Percentiles rank a stretch among this genome's conserved stretches.
phyloP scores from a whole-genome alignment of 2,888 invertebrate species.

The Protodeltote pygarga region DNA sequence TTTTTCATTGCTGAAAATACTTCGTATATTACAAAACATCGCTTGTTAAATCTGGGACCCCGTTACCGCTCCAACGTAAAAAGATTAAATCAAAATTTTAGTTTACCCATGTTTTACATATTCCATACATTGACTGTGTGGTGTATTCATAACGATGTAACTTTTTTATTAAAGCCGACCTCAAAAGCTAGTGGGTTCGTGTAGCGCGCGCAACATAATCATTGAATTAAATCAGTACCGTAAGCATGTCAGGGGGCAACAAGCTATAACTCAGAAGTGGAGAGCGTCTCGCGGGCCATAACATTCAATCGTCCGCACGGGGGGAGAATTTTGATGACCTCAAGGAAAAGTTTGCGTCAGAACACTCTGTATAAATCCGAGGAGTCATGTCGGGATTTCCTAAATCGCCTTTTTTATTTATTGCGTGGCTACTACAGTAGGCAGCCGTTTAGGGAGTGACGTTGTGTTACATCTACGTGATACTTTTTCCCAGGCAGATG shows the following conservation, averaged over 20 bases:
- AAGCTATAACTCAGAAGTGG: conserved; percentile 79
- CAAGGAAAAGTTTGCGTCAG: conserved; percentile 80
- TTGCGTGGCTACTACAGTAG: conserved; percentile 73
- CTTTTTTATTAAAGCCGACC: conserved; percentile 39
- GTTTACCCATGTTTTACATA: conserved; percentile 30
- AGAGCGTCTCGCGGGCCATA: conserved; percentile 82
- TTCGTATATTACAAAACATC: conserved; percentile 10
- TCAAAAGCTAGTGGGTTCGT: conserved; percentile 25
- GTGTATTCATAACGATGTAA: conserved; percentile 40
- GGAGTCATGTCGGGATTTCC: conserved; percentile 83
- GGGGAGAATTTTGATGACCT: conserved; percentile 84
- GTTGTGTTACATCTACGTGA: conserved; percentile 71
- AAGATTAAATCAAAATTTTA: conserved; percentile 24
- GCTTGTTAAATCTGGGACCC: conserved; percentile 13
- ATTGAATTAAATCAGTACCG: conserved; percentile 77
- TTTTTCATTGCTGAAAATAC: conserved; percentile 31
- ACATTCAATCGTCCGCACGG: conserved; percentile 84
- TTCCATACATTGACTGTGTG: conserved; percentile 21
- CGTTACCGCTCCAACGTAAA: conserved; percentile 2
- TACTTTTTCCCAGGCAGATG: conserved; percentile 60
- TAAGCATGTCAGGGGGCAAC: conserved; percentile 74
- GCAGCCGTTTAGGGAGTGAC: conserved; percentile 76
- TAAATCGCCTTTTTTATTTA: conserved; percentile 85
- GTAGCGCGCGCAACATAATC: conserved; percentile 56
- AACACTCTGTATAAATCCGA: conserved; percentile 83